Evolutionary conservation across 2,797 vertebrate genomes (phyloP), one percentile per base, ranked within the genome.

Genomic region (Sphenodon punctatus): DNA sequence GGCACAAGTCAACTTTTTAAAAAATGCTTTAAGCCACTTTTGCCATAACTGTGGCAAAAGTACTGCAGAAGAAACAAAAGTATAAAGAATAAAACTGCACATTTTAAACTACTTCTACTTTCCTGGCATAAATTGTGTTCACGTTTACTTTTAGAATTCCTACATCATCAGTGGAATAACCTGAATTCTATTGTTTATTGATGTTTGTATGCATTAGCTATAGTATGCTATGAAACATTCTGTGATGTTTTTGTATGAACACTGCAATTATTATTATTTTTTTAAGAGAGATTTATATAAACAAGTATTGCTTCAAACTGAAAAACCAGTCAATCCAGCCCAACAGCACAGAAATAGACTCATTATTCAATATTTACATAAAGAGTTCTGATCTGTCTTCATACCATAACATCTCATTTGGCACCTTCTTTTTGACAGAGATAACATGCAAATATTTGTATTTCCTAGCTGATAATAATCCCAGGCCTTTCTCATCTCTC

Each of bases 161-260:
- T 45, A 77, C 2, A 25, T 36, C 41, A 43, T 41, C 77, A 84
- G 42, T 46, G 20, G 79, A 81, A 78, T 48, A 39, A 66, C 41
- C 71, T 19, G n/a, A n/a, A 82, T 65, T 67, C 60, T 61, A 82
- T 80, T n/a, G 2, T 36, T n/a, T 58, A 65, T 42, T 73, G 42
- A 88, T 75, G 84, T 88, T 75, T 63, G 48, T 66, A 68, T 3
- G 30, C 76, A 69, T 60, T 76, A 81, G 56, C 30, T 82, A 53
- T 25, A 87, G 23, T 4, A 66, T 7, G 73, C 41, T 22, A 25
- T 3, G 11, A 80, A 78, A 66, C 19, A 85, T 66, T 80, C 59
- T 49, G 48, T 72, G 83, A n/a, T 45, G 75, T 23, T 88, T 83
- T 66, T 38, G 25, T 55, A 86, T 64, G 36, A 51, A 16, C 32